A percentile compares a stretch with the other conserved stretches of the same genome.
phyloP scores from a whole-genome alignment of 2,888 invertebrate genomes.

The Minunthozetes semirufus region DNA sequence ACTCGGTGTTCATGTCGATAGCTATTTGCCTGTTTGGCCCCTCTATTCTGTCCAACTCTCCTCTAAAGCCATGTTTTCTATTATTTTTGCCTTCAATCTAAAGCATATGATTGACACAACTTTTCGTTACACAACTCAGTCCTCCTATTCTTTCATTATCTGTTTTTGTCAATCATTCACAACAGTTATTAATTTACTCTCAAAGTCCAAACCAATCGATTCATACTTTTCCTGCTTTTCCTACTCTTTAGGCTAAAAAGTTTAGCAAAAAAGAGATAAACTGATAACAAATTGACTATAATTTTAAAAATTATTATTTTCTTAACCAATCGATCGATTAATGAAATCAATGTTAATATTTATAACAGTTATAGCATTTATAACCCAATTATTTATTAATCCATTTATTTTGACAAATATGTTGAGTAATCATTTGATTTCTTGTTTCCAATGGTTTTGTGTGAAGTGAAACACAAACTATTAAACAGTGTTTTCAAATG shows the following conservation, averaged over 20 bases:
- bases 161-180: neutral
- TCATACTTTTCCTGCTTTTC: too few relatives aligned
- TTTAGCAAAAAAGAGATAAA: neutral
- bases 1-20: constrained; percentile 20
- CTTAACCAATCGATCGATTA: too few relatives aligned
- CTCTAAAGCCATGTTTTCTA: neutral
- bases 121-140: neutral
- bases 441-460: too few relatives aligned
- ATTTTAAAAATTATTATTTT: too few relatives aligned
- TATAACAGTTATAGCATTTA: too few relatives aligned
- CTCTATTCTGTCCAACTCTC: neutral
- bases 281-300: too few relatives aligned
- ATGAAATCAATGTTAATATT: too few relatives aligned
- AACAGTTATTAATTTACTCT: neutral
- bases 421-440: too few relatives aligned
- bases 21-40: neutral
- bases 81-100: constrained; percentile 2
- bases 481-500: too few relatives aligned
- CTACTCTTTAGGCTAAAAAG: neutral
- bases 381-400: too few relatives aligned
- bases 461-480: too few relatives aligned
- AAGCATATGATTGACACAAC: neutral
- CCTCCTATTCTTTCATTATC: neutral
- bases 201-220: neutral
- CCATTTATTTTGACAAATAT: too few relatives aligned